These are phyloP conservation scores for Delphinapterus leucas DNA, from an alignment of 2,113 vertebrate genomes.

Conservation along the genomic window DNA sequence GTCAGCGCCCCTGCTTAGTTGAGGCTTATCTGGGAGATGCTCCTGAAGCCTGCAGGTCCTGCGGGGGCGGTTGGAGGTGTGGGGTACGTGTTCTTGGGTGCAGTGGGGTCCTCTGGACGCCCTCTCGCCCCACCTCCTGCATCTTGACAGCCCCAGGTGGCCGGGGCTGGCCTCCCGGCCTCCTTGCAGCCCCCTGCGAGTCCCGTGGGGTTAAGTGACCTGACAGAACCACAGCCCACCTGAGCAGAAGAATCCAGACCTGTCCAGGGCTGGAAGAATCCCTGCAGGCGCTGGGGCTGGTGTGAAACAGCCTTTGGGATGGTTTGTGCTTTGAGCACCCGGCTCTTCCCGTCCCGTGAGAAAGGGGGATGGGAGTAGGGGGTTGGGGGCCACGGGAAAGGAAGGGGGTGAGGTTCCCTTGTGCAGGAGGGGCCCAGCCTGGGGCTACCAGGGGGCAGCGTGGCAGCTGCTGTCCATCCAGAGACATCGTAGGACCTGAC, in stretches of 20 bases:
- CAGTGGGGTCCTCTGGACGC: neutral
- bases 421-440: neutral
- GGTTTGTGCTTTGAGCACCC: neutral
- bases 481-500: neutral
- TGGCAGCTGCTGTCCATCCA: accelerated
- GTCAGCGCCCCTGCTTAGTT: accelerated
- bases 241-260: accelerated
- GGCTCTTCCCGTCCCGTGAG: neutral
- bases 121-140: neutral
- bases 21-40: accelerated
- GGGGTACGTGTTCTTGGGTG: neutral
- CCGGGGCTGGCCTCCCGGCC: too few species aligned
- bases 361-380: neutral
- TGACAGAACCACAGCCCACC: neutral
- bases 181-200: neutral
- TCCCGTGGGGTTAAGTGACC: accelerated
- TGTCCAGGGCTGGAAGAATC: accelerated
- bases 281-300: accelerated
- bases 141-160: neutral
- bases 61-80: neutral
- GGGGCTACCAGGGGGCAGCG: neutral
- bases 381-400: neutral
- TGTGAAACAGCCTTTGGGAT: neutral
- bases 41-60: neutral
- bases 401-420: slow-evolving; percentile 57